These are phyloP conservation scores for Pluvianellus socialis DNA, from an alignment of 2,113 vertebrate species.

Conservation along the genomic window DNA sequence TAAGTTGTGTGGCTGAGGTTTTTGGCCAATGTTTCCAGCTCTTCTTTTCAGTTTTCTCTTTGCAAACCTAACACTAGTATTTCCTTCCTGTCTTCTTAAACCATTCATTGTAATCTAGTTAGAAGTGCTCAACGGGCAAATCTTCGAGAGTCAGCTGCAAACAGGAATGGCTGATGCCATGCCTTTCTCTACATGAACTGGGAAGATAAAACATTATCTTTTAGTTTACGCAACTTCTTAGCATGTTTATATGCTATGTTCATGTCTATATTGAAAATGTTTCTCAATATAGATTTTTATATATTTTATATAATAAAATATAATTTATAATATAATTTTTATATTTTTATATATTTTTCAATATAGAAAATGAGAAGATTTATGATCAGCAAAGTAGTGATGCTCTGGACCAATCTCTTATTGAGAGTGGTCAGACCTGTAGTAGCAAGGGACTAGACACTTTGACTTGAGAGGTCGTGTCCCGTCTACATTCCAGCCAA, in stretches of 20 bases:
- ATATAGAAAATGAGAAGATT: background rate
- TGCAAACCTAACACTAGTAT: background rate
- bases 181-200: background rate
- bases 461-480: background rate
- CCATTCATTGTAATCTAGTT: background rate
- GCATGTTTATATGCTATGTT: background rate
- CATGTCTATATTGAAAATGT: too few species aligned
- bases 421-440: background rate
- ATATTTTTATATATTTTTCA: too few species aligned
- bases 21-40: background rate
- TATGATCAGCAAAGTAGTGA: background rate
- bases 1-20: background rate
- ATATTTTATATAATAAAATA: too few species aligned
- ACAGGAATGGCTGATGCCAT: background rate
- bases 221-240: background rate
- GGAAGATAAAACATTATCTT: background rate
- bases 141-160: background rate
- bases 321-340: too few species aligned
- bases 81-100: background rate
- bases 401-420: background rate
- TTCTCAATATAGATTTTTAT: too few species aligned
- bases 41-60: background rate
- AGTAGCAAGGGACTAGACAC: background rate
- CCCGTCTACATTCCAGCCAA: fast-evolving
- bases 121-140: background rate